A percentile compares a stretch with the other conserved stretches of the same genome.
Conservation (phyloP, 2,113 vertebrate genomes). For the Anhinga anhinga region DNA sequence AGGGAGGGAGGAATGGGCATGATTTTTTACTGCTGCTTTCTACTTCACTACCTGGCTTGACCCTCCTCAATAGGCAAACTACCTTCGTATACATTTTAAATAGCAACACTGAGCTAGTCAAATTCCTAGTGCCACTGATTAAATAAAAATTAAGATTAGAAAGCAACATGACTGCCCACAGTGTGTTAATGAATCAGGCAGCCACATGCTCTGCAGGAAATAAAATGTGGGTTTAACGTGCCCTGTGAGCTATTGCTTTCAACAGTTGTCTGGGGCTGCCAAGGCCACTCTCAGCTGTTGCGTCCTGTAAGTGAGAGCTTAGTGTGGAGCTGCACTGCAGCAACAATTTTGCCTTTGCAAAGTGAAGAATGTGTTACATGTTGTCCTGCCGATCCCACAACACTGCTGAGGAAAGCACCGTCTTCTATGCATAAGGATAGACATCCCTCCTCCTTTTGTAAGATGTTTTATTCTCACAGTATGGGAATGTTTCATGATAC, state of each 20-base stretch:
- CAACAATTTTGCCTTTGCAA: background rate
- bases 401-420: background rate
- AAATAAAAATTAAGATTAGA: conserved; percentile 32
- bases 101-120: background rate
- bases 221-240: background rate
- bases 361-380: fast-evolving
- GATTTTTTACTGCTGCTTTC: background rate
- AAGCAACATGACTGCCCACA: background rate
- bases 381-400: background rate
- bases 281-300: background rate
- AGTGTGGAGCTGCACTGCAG: background rate
- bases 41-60: background rate
- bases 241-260: background rate
- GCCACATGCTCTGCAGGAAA: background rate
- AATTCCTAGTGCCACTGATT: conserved; percentile 10
- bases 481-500: background rate
- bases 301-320: background rate
- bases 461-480: background rate
- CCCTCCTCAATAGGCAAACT: background rate
- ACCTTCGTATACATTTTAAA: background rate
- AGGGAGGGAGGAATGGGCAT: background rate
- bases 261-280: background rate
- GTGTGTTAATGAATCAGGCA: conserved; percentile 9
- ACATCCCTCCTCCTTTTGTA: background rate
- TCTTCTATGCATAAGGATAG: background rate